Conservation (phyloP, 1,140 invertebrate species). For the Chelonus insularis region DNA sequence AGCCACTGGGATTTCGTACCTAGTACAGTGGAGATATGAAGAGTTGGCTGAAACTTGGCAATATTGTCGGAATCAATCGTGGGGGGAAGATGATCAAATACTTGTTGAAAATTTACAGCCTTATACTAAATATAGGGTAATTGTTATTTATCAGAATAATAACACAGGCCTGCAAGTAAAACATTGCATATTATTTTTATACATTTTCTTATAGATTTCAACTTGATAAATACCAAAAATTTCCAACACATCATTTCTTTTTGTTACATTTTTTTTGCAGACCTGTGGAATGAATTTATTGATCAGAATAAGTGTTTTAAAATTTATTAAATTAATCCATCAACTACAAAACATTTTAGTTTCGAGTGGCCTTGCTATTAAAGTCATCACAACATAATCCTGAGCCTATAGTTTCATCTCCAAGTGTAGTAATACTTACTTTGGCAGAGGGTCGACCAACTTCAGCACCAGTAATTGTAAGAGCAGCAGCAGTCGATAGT, state of each 20-base stretch:
- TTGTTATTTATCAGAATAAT: neutral
- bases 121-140: slow-evolving; percentile 86
- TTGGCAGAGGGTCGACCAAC: slow-evolving; percentile 71
- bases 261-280: too few relatives aligned
- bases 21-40: slow-evolving; percentile 77
- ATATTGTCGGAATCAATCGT: slow-evolving; percentile 71
- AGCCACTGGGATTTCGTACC: slow-evolving; percentile 62
- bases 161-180: too few relatives aligned
- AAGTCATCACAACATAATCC: slow-evolving; percentile 64
- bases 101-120: slow-evolving; percentile 77
- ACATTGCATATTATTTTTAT: too few relatives aligned
- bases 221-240: too few relatives aligned
- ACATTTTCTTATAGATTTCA: too few relatives aligned
- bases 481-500: slow-evolving; percentile 79
- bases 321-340: too few relatives aligned
- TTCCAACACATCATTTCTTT: too few relatives aligned
- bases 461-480: slow-evolving; percentile 73
- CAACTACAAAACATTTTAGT: slow-evolving; percentile 67
- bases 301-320: too few relatives aligned
- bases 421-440: slow-evolving; percentile 81
- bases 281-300: too few relatives aligned
- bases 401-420: slow-evolving; percentile 76
- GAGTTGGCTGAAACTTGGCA: slow-evolving; percentile 72
- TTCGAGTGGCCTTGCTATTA: slow-evolving; percentile 76
- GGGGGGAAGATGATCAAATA: slow-evolving; percentile 68